Evolutionary conservation across 1,140 invertebrate species (phyloP).

Genomic region (Penaeus japonicus): DNA sequence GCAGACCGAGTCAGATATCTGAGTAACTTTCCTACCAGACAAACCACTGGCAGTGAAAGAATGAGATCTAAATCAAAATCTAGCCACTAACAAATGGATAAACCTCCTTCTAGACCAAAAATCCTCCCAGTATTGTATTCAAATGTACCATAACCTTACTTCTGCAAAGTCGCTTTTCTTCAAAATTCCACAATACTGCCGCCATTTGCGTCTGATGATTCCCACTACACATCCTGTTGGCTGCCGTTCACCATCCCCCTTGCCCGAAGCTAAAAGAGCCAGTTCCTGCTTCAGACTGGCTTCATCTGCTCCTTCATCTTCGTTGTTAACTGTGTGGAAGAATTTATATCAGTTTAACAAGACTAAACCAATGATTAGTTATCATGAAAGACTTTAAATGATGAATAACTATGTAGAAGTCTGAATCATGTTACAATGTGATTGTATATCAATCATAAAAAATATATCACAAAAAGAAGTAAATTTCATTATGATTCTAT

Average conservation of each 20-base stretch:
- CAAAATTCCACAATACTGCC: slow-evolving; percentile 95
- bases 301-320: slow-evolving; percentile 61
- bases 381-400: neutral
- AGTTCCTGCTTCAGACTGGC: slow-evolving; percentile 37
- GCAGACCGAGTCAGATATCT: too few relatives aligned
- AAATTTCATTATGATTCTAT: neutral
- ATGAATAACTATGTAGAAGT: slow-evolving; percentile 56
- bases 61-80: too few relatives aligned
- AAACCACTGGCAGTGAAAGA: too few relatives aligned
- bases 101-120: too few relatives aligned
- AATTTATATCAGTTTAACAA: neutral
- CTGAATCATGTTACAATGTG: slow-evolving; percentile 28
- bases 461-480: too few relatives aligned
- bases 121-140: neutral
- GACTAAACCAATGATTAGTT: neutral
- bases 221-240: slow-evolving; percentile 92
- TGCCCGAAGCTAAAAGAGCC: slow-evolving; percentile 38
- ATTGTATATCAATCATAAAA: too few relatives aligned
- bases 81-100: too few relatives aligned
- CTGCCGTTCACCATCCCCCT: slow-evolving; percentile 65
- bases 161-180: slow-evolving; percentile 80
- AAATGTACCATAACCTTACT: slow-evolving; percentile 64
- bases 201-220: slow-evolving; percentile 95
- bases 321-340: slow-evolving; percentile 45
- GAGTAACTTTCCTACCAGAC: too few relatives aligned